Percentiles rank a stretch among this genome's conserved stretches.
Conservation (phyloP, 2,888 invertebrate species). For the Cheilosia soror region DNA sequence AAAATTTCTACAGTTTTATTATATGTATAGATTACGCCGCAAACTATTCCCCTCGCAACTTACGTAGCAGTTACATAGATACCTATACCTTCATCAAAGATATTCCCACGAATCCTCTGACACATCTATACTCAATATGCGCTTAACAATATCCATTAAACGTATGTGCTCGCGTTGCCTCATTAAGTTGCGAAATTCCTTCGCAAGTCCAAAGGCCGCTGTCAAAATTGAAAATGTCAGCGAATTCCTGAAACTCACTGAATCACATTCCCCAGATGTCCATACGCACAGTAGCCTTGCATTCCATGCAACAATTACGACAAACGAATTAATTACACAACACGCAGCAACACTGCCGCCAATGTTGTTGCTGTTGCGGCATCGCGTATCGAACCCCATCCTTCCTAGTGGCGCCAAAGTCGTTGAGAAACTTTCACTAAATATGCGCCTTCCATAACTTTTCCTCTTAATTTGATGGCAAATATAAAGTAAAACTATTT, state of each 20-base stretch:
- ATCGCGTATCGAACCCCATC: conserved; percentile 16
- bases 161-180: background rate
- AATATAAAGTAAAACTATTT: conserved; percentile 47
- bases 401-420: conserved; percentile 64
- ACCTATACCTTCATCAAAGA: too few relatives aligned
- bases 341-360: conserved; percentile 16
- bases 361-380: background rate
- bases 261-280: conserved; percentile 32
- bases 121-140: too few relatives aligned
- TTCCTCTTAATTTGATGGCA: conserved; percentile 38
- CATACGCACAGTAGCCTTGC: conserved; percentile 18
- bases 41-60: too few relatives aligned
- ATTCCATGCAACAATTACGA: conserved; percentile 60
- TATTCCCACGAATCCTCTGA: too few relatives aligned
- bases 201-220: background rate
- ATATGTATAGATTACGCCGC: too few relatives aligned
- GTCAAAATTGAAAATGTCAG: conserved; percentile 16
- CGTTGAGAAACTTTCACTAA: conserved; percentile 64
- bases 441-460: conserved; percentile 40
- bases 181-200: conserved; percentile 9
- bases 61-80: too few relatives aligned
- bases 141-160: too few relatives aligned
- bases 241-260: conserved; percentile 33
- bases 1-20: too few relatives aligned
- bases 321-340: conserved; percentile 59